Conservation (phyloP, 2,113 vertebrate genomes). For the Oryzias woworae region DNA sequence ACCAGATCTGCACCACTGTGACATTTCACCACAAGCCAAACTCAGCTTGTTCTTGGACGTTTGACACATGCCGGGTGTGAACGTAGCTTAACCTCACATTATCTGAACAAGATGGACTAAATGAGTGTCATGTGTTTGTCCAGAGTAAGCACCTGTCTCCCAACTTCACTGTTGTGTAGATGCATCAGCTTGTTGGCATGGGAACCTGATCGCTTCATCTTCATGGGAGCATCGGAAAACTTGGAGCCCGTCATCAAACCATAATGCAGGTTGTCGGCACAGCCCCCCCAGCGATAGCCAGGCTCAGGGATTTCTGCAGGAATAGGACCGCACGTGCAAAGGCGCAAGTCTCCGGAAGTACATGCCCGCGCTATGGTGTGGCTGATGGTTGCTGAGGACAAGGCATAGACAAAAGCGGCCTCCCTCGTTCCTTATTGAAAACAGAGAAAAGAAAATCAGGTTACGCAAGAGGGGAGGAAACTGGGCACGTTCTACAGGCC, state of each 20-base stretch:
- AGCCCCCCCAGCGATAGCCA: slow-evolving; percentile 98
- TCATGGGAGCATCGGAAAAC: slow-evolving; percentile 98
- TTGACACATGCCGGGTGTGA: too few species aligned
- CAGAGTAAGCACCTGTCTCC: slow-evolving; percentile 86
- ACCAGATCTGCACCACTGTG: too few species aligned
- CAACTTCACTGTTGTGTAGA: slow-evolving; percentile 99
- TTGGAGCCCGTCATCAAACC: slow-evolving; percentile 97
- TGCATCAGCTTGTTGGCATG: slow-evolving; percentile 99
- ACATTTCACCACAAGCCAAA: too few species aligned
- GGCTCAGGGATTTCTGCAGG: slow-evolving; percentile 92
- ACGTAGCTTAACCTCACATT: too few species aligned
- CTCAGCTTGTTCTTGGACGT: too few species aligned
- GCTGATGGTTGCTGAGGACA: slow-evolving; percentile 94
- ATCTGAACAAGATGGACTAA: too few species aligned
- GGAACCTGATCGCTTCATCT: slow-evolving; percentile 95
- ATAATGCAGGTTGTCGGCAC: slow-evolving; percentile 96
- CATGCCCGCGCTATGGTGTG: slow-evolving; percentile 96
- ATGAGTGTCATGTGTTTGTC: neutral
- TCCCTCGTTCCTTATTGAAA: slow-evolving; percentile 88
- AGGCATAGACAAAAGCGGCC: slow-evolving; percentile 93
- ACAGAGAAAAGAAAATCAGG: neutral
- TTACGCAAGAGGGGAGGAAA: neutral
- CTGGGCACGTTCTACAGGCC: neutral
- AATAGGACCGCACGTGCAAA: slow-evolving; percentile 93
- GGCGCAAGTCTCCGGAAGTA: slow-evolving; percentile 90